Conservation (phyloP, 2,797 vertebrate genomes). For the Sebastes melanostomus region DNA sequence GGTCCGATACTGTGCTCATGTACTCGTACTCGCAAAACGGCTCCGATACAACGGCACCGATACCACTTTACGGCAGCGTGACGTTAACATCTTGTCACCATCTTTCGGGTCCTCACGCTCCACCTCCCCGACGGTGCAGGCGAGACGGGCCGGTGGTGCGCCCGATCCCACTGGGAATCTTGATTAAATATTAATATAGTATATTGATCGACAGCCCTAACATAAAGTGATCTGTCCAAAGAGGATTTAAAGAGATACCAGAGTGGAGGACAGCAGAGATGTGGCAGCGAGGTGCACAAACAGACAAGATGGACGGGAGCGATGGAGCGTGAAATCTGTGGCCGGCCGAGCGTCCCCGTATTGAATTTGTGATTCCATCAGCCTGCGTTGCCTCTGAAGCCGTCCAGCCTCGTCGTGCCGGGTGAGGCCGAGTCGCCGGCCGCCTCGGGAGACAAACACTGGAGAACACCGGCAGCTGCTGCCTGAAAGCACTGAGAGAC, state of each 20-base stretch:
- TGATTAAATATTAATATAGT: too few relatives aligned
- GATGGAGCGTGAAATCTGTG: slow-evolving; percentile 56
- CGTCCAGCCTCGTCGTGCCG: slow-evolving; percentile 21
- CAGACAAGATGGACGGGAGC: slow-evolving; percentile 36
- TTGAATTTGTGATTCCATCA: slow-evolving; percentile 64
- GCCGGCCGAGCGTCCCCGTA: slow-evolving; percentile 43
- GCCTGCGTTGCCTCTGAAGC: slow-evolving; percentile 49
- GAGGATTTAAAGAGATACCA: slow-evolving; percentile 14
- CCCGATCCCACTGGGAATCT: too few relatives aligned
- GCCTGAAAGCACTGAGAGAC: slow-evolving; percentile 16
- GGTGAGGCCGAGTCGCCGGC: slow-evolving; percentile 47
- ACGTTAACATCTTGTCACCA: too few relatives aligned
- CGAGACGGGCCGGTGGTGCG: too few relatives aligned
- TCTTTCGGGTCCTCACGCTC: too few relatives aligned
- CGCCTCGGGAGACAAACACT: slow-evolving; percentile 22
- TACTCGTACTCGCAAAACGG: too few relatives aligned
- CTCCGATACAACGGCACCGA: too few relatives aligned
- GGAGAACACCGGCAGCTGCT: slow-evolving; percentile 38
- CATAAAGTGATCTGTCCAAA: slow-evolving; percentile 10
- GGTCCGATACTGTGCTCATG: too few relatives aligned
- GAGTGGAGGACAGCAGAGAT: slow-evolving; percentile 6
- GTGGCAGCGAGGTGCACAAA: slow-evolving; percentile 42
- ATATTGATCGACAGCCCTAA: too few relatives aligned
- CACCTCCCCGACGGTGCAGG: too few relatives aligned
- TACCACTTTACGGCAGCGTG: too few relatives aligned